Conservation (phyloP, 2,113 vertebrate genomes). For the Suncus etruscus region DNA sequence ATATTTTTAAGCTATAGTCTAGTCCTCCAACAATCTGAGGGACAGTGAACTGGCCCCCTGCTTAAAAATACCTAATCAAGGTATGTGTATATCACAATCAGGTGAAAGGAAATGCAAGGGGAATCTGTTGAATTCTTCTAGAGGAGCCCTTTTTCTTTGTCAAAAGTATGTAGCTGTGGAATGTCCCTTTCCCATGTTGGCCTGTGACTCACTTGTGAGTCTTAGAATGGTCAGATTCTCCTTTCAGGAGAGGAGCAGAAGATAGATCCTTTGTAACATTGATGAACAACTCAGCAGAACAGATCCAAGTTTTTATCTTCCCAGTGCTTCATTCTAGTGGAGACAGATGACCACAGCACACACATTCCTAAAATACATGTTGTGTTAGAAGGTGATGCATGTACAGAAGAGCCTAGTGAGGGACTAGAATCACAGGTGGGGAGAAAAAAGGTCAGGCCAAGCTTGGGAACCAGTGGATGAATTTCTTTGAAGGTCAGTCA, state of each 20-base stretch:
- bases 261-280: too few species aligned
- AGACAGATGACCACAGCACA: not conserved
- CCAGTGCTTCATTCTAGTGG: not conserved
- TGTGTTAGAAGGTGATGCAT: too few species aligned
- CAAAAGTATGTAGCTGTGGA: not conserved
- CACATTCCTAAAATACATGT: not conserved
- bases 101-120: not conserved
- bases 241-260: not conserved
- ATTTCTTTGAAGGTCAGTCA: not conserved
- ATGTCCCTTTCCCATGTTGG: not conserved
- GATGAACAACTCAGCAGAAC: not conserved
- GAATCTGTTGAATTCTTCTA: not conserved
- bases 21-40: too few species aligned
- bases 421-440: too few species aligned
- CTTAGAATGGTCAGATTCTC: not conserved
- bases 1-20: too few species aligned
- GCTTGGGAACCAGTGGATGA: not conserved
- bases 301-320: not conserved
- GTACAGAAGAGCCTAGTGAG: too few species aligned
- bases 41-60: too few species aligned
- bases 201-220: not conserved
- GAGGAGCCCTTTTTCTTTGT: not conserved
- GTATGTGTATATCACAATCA: not conserved
- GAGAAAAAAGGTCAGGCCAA: not conserved
- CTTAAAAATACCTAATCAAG: not conserved